Conservation (phyloP, 2,888 invertebrate species). For the Phlogophora meticulosa region DNA sequence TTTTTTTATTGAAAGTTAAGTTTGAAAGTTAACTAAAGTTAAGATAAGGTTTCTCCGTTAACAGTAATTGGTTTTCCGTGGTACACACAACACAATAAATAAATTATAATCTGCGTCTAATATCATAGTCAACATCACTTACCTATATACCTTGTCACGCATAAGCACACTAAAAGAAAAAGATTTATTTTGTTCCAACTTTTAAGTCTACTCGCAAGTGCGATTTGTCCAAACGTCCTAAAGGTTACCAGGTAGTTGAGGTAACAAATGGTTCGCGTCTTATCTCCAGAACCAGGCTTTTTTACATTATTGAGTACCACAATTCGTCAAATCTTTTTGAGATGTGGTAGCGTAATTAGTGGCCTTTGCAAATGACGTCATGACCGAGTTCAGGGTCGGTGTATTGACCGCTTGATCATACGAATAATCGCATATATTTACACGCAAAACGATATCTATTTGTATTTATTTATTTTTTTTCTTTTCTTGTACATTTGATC, state of each 20-base stretch:
- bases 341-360: slow-evolving; percentile 26
- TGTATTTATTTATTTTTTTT: slow-evolving; percentile 12
- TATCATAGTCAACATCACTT: background rate
- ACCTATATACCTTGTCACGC: background rate
- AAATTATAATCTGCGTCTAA: too few species aligned
- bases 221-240: slow-evolving; percentile 23
- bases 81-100: too few species aligned
- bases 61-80: too few species aligned
- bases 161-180: background rate
- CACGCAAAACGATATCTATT: background rate
- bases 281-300: slow-evolving; percentile 48
- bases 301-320: slow-evolving; percentile 47
- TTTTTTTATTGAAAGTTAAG: too few species aligned
- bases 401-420: slow-evolving; percentile 8
- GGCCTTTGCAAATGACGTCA: slow-evolving; percentile 34
- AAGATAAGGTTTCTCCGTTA: too few species aligned
- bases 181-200: background rate
- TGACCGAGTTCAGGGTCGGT: slow-evolving; percentile 27
- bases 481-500: too few species aligned
- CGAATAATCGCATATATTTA: slow-evolving; percentile 14
- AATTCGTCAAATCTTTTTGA: slow-evolving; percentile 48
- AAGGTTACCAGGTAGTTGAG: too few species aligned
- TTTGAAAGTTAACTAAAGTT: too few species aligned
- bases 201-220: slow-evolving; percentile 10
- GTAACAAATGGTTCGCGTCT: slow-evolving; percentile 48